A percentile compares a stretch with the other conserved stretches of the same genome.
Conservation (phyloP, 2,888 invertebrate species). For the Scaptodrosophila latifasciaeformis region DNA sequence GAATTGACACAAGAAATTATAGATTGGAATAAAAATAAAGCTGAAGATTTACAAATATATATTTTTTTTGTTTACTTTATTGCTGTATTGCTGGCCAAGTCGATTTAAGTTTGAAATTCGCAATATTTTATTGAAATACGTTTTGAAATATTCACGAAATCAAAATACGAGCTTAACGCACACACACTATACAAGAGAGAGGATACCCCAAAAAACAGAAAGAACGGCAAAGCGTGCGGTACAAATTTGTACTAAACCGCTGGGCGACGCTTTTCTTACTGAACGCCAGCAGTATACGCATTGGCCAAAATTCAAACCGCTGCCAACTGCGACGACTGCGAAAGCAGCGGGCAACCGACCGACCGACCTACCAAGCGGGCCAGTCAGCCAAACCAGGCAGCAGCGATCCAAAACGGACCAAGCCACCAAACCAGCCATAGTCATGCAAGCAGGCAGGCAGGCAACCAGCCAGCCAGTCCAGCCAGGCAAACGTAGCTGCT, state of each 20-base stretch:
- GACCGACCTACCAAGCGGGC: conserved; percentile 8
- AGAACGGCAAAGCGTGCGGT: conserved; percentile 73
- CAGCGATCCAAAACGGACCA: neutral
- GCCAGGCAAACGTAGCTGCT: conserved; percentile 9
- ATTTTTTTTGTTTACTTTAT: conserved; percentile 20
- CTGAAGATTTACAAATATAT: neutral
- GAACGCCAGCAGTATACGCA: conserved; percentile 70
- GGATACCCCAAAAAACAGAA: conserved; percentile 50
- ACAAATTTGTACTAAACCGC: conserved; percentile 75
- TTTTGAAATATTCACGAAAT: conserved; percentile 50
- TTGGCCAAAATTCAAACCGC: conserved; percentile 59
- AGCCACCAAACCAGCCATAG: conserved; percentile 26
- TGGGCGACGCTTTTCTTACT: conserved; percentile 76
- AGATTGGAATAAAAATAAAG: neutral
- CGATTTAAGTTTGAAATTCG: conserved; percentile 2
- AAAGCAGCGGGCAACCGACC: neutral
- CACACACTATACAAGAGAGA: conserved; percentile 49
- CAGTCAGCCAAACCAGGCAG: neutral
- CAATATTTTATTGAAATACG: conserved; percentile 31
- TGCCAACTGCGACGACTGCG: conserved; percentile 34
- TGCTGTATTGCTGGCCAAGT: conserved; percentile 16
- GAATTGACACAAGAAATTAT: too few species aligned
- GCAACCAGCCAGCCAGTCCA: conserved; percentile 16
- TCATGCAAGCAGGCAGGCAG: conserved; percentile 44
- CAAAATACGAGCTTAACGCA: conserved; percentile 52